Evolutionary conservation across 2,113 vertebrate species (phyloP).

Genomic region (Mirza zaza): DNA sequence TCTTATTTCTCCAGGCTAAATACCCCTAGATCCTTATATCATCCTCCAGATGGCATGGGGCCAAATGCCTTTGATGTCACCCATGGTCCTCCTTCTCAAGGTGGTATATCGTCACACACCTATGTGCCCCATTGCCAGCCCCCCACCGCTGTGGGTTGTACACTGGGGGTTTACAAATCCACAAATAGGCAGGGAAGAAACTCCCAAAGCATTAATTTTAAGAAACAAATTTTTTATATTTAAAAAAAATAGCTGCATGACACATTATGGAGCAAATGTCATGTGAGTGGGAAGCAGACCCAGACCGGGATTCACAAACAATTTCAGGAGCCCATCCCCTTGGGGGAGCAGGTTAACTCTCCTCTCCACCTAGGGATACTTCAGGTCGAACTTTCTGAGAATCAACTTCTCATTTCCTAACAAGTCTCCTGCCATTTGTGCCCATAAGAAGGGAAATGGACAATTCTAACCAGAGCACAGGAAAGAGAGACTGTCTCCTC

Average conservation of each 20-base stretch:
- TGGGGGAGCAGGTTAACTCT: background rate
- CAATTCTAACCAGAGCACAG: background rate
- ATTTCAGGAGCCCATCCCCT: background rate
- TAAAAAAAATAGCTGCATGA: background rate
- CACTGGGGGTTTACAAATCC: background rate
- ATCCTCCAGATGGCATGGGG: accelerated
- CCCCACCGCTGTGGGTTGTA: accelerated
- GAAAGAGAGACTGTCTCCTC: background rate
- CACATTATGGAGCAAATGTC: background rate
- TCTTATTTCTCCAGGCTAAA: background rate
- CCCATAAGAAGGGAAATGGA: background rate
- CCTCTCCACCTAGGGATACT: background rate
- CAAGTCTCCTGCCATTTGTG: background rate
- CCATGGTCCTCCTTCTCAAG: background rate
- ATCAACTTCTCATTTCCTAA: background rate
- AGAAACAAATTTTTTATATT: background rate
- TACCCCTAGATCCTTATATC: background rate
- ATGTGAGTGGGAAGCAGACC: background rate
- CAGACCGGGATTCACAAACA: background rate
- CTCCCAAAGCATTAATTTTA: background rate
- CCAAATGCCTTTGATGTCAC: background rate
- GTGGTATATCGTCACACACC: background rate
- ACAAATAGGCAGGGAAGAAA: background rate
- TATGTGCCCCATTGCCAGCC: too few relatives aligned
- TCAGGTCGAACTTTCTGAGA: background rate